phyloP scores from a whole-genome alignment of 37 sponge, comb jelly and placozoan species.

The Bolinopsis microptera region DNA sequence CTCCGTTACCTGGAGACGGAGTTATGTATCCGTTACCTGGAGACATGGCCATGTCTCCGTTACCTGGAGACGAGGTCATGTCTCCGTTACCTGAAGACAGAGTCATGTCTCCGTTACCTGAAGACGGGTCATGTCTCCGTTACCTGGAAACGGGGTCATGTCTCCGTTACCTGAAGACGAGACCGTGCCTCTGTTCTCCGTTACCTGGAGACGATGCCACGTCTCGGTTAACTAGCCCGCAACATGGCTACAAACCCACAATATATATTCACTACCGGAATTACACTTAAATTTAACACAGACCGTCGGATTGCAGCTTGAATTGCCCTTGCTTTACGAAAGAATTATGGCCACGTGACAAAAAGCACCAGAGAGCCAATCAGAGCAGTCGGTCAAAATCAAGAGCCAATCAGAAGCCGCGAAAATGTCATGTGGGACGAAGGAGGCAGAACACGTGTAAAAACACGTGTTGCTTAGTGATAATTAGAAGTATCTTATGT shows the following conservation, averaged over 20 bases:
- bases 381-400: not conserved
- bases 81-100: not conserved
- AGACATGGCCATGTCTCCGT: not conserved
- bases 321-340: not conserved
- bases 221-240: not conserved
- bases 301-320: not conserved
- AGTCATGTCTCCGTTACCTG: not conserved
- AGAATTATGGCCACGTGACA: not conserved
- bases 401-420: not conserved
- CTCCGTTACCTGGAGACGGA: not conserved
- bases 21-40: not conserved
- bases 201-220: not conserved
- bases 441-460: not conserved
- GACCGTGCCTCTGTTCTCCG: not conserved
- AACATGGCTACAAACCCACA: not conserved
- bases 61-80: not conserved
- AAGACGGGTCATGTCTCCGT: not conserved
- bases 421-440: not conserved
- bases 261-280: not conserved
- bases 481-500: slow-evolving; percentile 38
- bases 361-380: not conserved
- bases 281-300: not conserved
- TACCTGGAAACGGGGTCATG: not conserved
- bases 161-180: not conserved
- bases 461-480: not conserved